Conservation (phyloP, 2,797 vertebrate genomes). For the Crypturellus tataupa region DNA sequence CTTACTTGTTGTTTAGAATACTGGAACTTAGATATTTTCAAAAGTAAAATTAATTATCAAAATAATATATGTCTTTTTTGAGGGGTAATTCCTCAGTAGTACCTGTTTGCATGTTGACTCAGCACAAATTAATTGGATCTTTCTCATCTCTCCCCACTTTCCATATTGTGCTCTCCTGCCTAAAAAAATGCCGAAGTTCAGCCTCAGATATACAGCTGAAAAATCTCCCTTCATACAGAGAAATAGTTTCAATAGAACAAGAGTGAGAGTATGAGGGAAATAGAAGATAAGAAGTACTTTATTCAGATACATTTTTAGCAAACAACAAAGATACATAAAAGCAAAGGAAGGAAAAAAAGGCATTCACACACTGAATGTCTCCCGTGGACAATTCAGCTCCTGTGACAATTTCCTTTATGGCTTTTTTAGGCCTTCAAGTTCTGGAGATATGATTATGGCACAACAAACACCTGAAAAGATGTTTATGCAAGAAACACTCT, state of each 20-base stretch:
- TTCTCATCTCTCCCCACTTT: not conserved
- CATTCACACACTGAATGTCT: not conserved
- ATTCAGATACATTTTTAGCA: not conserved
- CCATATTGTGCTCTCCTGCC: not conserved
- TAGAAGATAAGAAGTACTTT: not conserved
- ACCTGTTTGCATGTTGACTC: conserved; percentile 3
- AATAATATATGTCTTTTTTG: not conserved
- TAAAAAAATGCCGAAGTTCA: not conserved
- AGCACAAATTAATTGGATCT: not conserved
- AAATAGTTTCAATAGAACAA: not conserved
- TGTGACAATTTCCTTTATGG: not conserved
- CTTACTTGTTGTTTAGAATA: conserved; percentile 8
- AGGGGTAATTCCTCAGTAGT: not conserved
- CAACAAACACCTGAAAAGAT: not conserved
- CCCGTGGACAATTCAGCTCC: not conserved
- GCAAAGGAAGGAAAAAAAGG: not conserved
- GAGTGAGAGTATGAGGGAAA: not conserved
- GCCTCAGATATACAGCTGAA: not conserved
- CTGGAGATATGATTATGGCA: not conserved
- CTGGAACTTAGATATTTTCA: conserved; percentile 11
- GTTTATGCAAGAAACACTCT: not conserved
- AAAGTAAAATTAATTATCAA: conserved; percentile 25
- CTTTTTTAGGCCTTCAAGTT: not conserved
- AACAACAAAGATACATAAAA: not conserved
- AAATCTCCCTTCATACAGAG: not conserved